Evolutionary conservation across 2,888 invertebrate genomes (phyloP).

Genomic region (Himalopsyche tibetana): DNA sequence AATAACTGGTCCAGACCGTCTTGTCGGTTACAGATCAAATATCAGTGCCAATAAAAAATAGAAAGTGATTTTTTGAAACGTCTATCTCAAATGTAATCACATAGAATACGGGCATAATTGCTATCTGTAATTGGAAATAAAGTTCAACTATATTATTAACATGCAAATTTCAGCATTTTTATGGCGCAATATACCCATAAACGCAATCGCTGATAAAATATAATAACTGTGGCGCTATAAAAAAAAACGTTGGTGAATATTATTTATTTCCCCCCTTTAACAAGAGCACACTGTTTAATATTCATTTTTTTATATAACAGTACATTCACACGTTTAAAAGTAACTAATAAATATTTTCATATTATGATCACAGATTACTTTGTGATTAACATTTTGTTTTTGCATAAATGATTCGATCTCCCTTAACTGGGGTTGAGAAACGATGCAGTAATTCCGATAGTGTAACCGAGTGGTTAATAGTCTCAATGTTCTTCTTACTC

Average conservation of each 20-base stretch:
- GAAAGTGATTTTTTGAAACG: slow-evolving; percentile 13
- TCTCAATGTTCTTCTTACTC: too few species aligned
- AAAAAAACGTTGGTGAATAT: not conserved
- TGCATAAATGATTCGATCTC: too few species aligned
- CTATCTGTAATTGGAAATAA: slow-evolving; percentile 16
- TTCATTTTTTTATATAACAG: not conserved
- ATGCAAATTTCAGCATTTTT: slow-evolving; percentile 29
- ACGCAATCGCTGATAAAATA: slow-evolving; percentile 13
- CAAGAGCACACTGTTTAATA: not conserved
- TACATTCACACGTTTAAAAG: slow-evolving; percentile 1
- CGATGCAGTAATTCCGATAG: too few species aligned
- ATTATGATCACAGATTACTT: not conserved
- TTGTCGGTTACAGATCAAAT: too few species aligned
- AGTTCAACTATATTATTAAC: slow-evolving; percentile 27
- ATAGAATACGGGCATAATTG: slow-evolving; percentile 20
- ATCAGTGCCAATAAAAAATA: not conserved
- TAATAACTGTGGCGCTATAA: slow-evolving; percentile 22
- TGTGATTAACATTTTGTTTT: not conserved
- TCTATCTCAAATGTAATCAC: slow-evolving; percentile 20
- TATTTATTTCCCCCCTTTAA: not conserved
- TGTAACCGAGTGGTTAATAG: too few species aligned
- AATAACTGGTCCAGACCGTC: too few species aligned
- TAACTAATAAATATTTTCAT: not conserved
- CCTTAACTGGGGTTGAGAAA: too few species aligned
- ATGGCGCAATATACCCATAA: slow-evolving; percentile 1